These are phyloP conservation scores for Anthophora plumipes DNA, from an alignment of 2,888 invertebrate genomes.

Conservation along the genomic window DNA sequence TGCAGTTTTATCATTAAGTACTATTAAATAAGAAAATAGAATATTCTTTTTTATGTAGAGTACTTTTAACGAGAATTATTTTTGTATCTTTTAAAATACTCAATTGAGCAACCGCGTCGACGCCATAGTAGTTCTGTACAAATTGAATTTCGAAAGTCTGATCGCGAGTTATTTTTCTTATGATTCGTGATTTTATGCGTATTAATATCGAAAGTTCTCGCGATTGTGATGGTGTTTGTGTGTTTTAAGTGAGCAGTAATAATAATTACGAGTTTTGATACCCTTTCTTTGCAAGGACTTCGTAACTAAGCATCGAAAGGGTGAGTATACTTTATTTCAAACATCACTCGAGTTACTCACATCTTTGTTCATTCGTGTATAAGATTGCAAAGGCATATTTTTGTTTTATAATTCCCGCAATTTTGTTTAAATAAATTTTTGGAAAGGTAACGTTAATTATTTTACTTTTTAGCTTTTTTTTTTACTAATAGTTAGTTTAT, in stretches of 20 bases:
- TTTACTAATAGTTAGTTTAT: too few species aligned
- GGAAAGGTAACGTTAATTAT: too few species aligned
- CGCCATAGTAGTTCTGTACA: slow-evolving; percentile 3
- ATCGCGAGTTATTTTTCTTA: not conserved
- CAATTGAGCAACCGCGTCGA: not conserved
- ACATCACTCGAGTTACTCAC: too few species aligned
- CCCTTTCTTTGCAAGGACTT: not conserved
- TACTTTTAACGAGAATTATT: not conserved
- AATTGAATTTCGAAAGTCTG: not conserved
- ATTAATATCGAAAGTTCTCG: not conserved
- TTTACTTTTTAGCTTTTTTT: too few species aligned
- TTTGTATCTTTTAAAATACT: not conserved
- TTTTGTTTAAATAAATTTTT: too few species aligned
- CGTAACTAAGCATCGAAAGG: not conserved
- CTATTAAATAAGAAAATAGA: not conserved
- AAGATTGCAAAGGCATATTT: too few species aligned
- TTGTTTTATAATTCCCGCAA: too few species aligned
- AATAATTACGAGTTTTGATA: not conserved
- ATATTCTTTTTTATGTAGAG: not conserved
- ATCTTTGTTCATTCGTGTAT: too few species aligned
- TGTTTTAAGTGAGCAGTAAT: not conserved
- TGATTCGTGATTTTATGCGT: not conserved
- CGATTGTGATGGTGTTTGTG: not conserved
- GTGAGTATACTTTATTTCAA: not conserved
- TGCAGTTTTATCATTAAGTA: not conserved